Evolutionary conservation across 2,797 vertebrate species (phyloP), one percentile per base, ranked within the genome.

Genomic region (Galaxias olidus): DNA sequence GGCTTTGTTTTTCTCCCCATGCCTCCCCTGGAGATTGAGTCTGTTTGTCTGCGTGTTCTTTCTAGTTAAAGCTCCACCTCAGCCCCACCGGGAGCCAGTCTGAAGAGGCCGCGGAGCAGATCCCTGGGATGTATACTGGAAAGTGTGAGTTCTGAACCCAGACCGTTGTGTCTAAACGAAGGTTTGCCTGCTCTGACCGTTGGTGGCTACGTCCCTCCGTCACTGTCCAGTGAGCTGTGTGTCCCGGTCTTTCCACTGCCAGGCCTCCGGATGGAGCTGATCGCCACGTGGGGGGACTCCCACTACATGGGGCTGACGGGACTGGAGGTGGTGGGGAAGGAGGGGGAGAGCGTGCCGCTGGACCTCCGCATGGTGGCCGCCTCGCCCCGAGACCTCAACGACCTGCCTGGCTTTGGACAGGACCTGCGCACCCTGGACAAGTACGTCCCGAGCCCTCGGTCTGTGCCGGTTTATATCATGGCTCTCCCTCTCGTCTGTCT

Each of bases 261-360:
- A 99, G 97, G 92, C 76, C 90, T 99, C 66, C 93, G 90, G 13
- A 78, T 99, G 71, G 94, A 94, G 73, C 90, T 98, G 73, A 84
- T 91, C 0, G 69, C 89, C 63, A 96, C 96, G 0, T 99, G 97
- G 97, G 96, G 97, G 0, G 96, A 99, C 76, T 80, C 78, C 19
- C 94, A 98, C 74, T 98, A 95, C 81, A 79, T 98, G 70, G 97
- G 97, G 9, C 85, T 98, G 83, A 96, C 97, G 0, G 96, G 95
- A 72, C 79, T 99, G 68, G 97, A 99, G 84, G 90, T 98, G 72
- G 94, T 98, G 52, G 94, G 94, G 47, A 93, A 85, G 68, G 90
- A 94, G 0, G 95, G 97, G 0, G 91, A 95, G 9, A 86, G 92
- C 4, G 74, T 99, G 72, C 91, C 94, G 64, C 45, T 98, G 78